These are phyloP conservation scores for Conus betulinus DNA, from an alignment of 1,140 invertebrate species.

Conservation along the genomic window DNA sequence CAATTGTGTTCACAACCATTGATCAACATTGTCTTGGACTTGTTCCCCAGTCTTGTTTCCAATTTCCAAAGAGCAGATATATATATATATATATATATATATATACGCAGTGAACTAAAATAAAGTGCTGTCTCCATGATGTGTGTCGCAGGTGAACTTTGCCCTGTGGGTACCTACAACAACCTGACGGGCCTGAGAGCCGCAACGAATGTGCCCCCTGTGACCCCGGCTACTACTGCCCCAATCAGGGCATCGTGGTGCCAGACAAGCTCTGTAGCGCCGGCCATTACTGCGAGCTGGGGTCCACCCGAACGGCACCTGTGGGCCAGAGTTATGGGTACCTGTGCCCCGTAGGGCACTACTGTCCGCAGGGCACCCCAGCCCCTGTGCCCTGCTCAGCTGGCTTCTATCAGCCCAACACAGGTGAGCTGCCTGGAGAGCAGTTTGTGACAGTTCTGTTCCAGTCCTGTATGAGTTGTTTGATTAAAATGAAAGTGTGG, in stretches of 20 bases:
- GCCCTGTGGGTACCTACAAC: constrained; percentile 69
- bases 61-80: too few relatives aligned
- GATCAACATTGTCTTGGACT: too few relatives aligned
- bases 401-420: constrained; percentile 66
- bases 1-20: too few relatives aligned
- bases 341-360: constrained; percentile 67
- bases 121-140: background rate
- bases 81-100: too few relatives aligned
- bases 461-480: too few relatives aligned
- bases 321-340: constrained; percentile 63
- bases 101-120: background rate
- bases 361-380: constrained; percentile 67
- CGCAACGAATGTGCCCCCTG: constrained; percentile 67
- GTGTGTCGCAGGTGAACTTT: constrained; percentile 51
- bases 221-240: constrained; percentile 68
- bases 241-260: constrained; percentile 53
- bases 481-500: too few relatives aligned
- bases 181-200: constrained; percentile 64
- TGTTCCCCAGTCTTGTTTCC: too few relatives aligned
- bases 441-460: too few relatives aligned
- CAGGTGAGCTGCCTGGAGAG: constrained; percentile 50
- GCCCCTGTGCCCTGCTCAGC: constrained; percentile 62
- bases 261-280: constrained; percentile 61
- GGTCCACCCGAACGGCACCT: constrained; percentile 62
- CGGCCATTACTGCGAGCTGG: constrained; percentile 68